phyloP scores from a whole-genome alignment of 2,888 invertebrate species.

The Brachynemurus nebulosus region DNA sequence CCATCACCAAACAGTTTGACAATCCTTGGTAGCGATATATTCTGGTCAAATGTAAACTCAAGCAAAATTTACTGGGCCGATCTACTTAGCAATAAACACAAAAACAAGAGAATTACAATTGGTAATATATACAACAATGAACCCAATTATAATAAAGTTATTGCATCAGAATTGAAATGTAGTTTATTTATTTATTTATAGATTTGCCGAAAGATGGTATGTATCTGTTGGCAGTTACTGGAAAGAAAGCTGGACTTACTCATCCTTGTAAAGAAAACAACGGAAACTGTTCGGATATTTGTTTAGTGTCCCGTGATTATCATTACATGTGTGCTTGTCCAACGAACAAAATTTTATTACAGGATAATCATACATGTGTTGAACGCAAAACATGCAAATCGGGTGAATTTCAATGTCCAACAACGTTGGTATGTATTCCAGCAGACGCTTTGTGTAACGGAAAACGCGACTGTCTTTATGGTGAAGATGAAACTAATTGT shows the following conservation, averaged over 20 bases:
- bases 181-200: slow-evolving; percentile 14
- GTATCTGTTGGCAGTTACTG: slow-evolving; percentile 37
- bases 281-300: slow-evolving; percentile 60
- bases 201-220: slow-evolving; percentile 25
- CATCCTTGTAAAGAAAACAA: slow-evolving; percentile 46
- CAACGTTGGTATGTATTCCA: slow-evolving; percentile 34
- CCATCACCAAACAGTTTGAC: slow-evolving; percentile 41
- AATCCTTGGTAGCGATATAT: slow-evolving; percentile 46
- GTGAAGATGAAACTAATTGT: slow-evolving; percentile 30
- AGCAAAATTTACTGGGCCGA: slow-evolving; percentile 45
- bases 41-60: slow-evolving; percentile 51
- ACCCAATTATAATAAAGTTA: too few relatives aligned
- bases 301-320: slow-evolving; percentile 37
- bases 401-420: slow-evolving; percentile 31
- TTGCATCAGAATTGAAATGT: slow-evolving; percentile 4
- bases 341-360: slow-evolving; percentile 39
- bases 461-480: slow-evolving; percentile 25
- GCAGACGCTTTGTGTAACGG: slow-evolving; percentile 26
- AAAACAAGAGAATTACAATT: slow-evolving; percentile 29
- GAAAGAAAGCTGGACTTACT: slow-evolving; percentile 23
- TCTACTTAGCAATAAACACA: slow-evolving; percentile 30
- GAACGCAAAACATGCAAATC: slow-evolving; percentile 33
- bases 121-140: too few relatives aligned
- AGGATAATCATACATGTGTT: slow-evolving; percentile 42
- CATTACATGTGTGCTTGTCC: slow-evolving; percentile 46